phyloP scores from a whole-genome alignment of 2,113 vertebrate species.

The Mellivora capensis region DNA sequence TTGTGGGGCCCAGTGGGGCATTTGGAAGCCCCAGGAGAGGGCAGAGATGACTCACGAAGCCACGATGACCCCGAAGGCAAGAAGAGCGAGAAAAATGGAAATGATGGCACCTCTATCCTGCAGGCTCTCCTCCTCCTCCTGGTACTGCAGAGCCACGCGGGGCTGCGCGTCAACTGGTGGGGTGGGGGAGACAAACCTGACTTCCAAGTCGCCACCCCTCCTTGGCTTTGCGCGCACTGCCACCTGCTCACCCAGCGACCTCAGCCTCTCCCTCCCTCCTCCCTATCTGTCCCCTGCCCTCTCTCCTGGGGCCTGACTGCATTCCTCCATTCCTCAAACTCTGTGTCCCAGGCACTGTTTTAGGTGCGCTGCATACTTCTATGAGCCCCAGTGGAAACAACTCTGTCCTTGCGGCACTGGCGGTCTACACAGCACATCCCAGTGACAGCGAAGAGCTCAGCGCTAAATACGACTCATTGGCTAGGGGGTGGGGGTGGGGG shows the following conservation, averaged over 20 bases:
- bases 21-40: not conserved
- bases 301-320: not conserved
- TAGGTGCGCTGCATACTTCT: not conserved
- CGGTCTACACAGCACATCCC: not conserved
- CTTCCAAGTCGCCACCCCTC: not conserved
- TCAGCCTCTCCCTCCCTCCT: not conserved
- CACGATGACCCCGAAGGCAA: conserved; percentile 37
- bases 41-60: conserved; percentile 40
- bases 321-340: not conserved
- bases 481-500: not conserved
- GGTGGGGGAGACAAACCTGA: not conserved
- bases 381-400: not conserved
- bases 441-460: not conserved
- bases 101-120: not conserved
- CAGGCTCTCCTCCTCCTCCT: rapidly evolving
- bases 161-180: conserved; percentile 46
- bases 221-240: not conserved
- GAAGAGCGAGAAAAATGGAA: not conserved
- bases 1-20: not conserved
- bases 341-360: not conserved
- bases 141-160: conserved; percentile 15
- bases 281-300: not conserved
- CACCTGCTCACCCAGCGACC: not conserved
- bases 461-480: not conserved
- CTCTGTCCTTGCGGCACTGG: rapidly evolving